Evolutionary conservation across 1,140 invertebrate genomes (phyloP).

Genomic region (Sipha flava): DNA sequence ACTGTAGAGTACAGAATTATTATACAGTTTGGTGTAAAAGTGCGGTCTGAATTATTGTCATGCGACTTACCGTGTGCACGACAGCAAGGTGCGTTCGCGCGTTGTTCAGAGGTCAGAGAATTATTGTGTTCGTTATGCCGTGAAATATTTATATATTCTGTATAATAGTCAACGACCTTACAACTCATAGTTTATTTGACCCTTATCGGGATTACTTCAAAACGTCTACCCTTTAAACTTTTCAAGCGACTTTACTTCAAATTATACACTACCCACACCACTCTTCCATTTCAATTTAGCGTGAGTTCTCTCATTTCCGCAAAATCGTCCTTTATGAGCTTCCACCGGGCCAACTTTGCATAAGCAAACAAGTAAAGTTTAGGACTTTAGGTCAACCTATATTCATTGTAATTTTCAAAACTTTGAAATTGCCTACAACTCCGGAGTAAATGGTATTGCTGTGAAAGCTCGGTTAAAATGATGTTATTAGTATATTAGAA

Average conservation of each 20-base stretch:
- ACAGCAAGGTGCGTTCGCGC: too few species aligned
- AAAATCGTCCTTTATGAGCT: not conserved
- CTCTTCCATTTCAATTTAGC: not conserved
- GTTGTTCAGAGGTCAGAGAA: too few species aligned
- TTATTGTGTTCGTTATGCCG: not conserved
- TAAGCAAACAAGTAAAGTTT: not conserved
- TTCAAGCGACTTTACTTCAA: not conserved
- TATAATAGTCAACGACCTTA: not conserved
- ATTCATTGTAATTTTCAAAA: not conserved
- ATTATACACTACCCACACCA: not conserved
- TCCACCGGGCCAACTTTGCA: not conserved
- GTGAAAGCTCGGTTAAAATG: too few species aligned
- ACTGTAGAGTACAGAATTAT: too few species aligned
- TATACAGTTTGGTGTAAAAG: too few species aligned
- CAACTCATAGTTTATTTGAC: not conserved
- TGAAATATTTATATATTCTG: not conserved
- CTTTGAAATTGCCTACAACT: not conserved
- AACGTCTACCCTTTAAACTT: not conserved
- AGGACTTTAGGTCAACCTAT: not conserved
- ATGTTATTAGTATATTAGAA: too few species aligned
- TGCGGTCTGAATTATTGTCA: too few species aligned
- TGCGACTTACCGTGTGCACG: too few species aligned
- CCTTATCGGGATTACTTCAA: not conserved
- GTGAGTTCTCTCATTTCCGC: not conserved
- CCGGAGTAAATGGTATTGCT: too few species aligned